Conservation (phyloP, 2,113 vertebrate genomes). For the Syngnathoides biaculeatus region DNA sequence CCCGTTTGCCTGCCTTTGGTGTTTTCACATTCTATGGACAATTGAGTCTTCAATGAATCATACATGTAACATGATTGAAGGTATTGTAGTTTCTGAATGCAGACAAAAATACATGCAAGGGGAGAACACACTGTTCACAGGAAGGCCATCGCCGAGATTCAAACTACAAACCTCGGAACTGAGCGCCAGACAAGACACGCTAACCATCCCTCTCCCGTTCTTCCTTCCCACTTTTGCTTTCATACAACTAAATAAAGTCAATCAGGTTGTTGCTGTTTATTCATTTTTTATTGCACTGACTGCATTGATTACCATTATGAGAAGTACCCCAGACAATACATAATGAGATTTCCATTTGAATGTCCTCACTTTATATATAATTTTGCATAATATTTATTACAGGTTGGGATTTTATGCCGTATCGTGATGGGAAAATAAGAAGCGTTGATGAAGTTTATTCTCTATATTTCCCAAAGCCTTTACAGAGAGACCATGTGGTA, state of each 20-base stretch:
- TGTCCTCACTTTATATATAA: slow-evolving; percentile 22
- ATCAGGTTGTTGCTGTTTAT: not conserved
- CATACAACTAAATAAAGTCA: not conserved
- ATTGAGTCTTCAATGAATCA: too few relatives aligned
- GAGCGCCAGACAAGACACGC: not conserved
- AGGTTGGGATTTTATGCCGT: slow-evolving; percentile 10
- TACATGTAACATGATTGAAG: too few relatives aligned
- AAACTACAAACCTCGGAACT: not conserved
- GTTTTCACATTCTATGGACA: too few relatives aligned
- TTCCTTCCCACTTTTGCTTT: not conserved
- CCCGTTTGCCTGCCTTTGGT: too few relatives aligned
- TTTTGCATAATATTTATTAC: slow-evolving; percentile 40
- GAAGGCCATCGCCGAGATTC: not conserved
- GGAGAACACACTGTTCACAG: not conserved
- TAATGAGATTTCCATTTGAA: slow-evolving; percentile 46
- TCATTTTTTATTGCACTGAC: not conserved
- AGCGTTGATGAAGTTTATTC: slow-evolving; percentile 32
- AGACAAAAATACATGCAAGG: too few relatives aligned
- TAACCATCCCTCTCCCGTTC: too few relatives aligned
- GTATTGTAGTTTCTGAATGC: too few relatives aligned
- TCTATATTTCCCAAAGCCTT: slow-evolving; percentile 40
- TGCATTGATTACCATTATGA: not conserved
- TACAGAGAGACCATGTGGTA: slow-evolving; percentile 4
- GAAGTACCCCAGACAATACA: not conserved
- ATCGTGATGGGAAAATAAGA: slow-evolving; percentile 25